Conservation (phyloP, 2,888 invertebrate genomes). For the Acanthococcus lagerstroemiae region DNA sequence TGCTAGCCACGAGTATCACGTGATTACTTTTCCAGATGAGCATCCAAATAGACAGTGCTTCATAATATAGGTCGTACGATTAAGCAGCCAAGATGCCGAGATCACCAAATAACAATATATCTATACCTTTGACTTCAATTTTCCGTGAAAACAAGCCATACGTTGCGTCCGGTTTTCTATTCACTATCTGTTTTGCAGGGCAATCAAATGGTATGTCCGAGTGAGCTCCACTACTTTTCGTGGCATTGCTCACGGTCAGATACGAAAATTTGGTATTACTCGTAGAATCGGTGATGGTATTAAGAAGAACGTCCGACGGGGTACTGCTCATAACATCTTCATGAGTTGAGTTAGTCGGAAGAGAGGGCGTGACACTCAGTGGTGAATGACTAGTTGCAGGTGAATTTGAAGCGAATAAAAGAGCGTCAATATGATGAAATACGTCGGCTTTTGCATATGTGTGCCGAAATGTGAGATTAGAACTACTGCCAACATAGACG, state of each 20-base stretch:
- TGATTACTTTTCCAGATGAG: no score
- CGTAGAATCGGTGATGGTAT: constrained; percentile 34
- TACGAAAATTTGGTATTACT: constrained; percentile 33
- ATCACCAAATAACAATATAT: no score
- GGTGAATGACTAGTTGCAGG: constrained; percentile 44
- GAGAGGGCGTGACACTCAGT: constrained; percentile 44
- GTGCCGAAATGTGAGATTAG: constrained; percentile 51
- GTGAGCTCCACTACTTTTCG: no score
- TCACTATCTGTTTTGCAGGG: no score
- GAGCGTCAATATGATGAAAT: constrained; percentile 55
- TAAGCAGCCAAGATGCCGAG: neutral
- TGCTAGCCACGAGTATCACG: neutral
- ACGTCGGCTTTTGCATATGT: constrained; percentile 54
- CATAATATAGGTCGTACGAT: neutral
- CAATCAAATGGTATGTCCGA: no score
- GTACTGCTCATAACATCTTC: constrained; percentile 41
- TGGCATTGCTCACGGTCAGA: no score
- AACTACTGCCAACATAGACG: constrained; percentile 53
- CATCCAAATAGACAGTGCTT: no score
- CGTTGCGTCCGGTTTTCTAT: no score
- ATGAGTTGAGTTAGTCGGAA: constrained; percentile 46
- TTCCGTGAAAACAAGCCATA: constrained; percentile 62
- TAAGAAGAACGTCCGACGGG: neutral
- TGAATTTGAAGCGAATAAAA: constrained; percentile 50
- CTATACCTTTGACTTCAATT: constrained; percentile 59